Base-by-base conservation (phyloP, 2,888 invertebrate genomes). In the Lasioglossum figueresi region DNA sequence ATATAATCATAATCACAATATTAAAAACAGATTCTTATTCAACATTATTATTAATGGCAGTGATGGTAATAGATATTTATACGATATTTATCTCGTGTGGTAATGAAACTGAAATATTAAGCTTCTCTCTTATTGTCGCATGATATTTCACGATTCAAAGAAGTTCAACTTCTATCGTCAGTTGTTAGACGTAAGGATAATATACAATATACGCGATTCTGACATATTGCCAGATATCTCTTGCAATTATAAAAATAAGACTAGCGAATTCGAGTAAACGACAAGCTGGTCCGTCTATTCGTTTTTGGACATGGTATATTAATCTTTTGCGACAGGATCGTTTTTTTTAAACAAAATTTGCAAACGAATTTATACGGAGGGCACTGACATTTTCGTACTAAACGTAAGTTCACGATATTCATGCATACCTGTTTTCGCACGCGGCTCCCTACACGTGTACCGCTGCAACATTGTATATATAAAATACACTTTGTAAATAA, bases 1-100 rank as follows among this genome's bases (percentile, higher is more conserved):
- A 78, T 45, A 19, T 75, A 72, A 87, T 79, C 80, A 87, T 90
- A 88, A 88, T 86, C 83, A 77, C 81, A 76, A 83, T 76, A 81
- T 77, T 78, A 77, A 52, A 56, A 52, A 56, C 16, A 45, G 75
- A 78, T 77, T 80, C 82, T 87, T 90, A 86, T 89, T 86, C 85
- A 75, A 80, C 84, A 79, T 83, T 40, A 84, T 79, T 80, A 76
- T 86, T 87, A 90, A 76, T 79, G 70, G 77, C 81, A 84, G 79
- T 75, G 83, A 78, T 87, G 79, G 76, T 82, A 89, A 90, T 92
- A 89, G 91, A 89, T 91, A 88, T 87, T 89, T 87, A 89, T 88
- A 79, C 86, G 59, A 76, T 80, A 88, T 85, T 79, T 88, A 88
- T 83, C 79, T 79, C 73, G 27, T 45, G 76, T 73, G 85, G 68